Percentiles rank a stretch among this genome's conserved stretches.
These are phyloP conservation scores for Antennarius maculatus DNA, from an alignment of 2,797 vertebrate species.

Conservation along the genomic window DNA sequence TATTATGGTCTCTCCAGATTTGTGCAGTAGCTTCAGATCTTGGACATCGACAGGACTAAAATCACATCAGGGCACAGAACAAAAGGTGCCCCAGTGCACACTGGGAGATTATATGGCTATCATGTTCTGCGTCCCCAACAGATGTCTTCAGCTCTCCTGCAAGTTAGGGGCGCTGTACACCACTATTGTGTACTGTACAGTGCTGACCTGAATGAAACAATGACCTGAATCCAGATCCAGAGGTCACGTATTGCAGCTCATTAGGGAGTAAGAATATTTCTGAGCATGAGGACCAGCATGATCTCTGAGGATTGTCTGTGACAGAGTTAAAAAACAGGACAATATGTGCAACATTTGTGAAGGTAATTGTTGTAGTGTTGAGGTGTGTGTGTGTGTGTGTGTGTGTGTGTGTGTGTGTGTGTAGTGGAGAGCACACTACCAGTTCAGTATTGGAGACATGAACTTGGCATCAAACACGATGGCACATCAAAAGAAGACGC, in stretches of 20 bases:
- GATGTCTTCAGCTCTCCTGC: conserved; percentile 27
- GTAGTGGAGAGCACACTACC: conserved; percentile 31
- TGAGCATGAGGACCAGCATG: conserved; percentile 10
- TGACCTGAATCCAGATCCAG: conserved; percentile 31
- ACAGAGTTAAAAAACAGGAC: conserved; percentile 36
- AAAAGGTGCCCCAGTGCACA: conserved; percentile 28
- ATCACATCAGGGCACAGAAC: not conserved
- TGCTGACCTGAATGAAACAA: not conserved
- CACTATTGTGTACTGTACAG: not conserved
- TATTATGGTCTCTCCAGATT: no score
- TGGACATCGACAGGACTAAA: conserved; percentile 15
- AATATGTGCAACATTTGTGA: conserved; percentile 38
- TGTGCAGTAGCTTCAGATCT: no score
- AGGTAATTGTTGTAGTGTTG: conserved; percentile 6
- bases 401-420: no score
- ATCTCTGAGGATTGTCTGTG: conserved; percentile 46
- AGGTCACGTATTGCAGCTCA: conserved; percentile 48
- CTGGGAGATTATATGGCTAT: conserved; percentile 58
- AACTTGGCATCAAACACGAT: conserved; percentile 73
- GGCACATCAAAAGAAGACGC: conserved; percentile 75
- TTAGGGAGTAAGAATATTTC: conserved; percentile 35
- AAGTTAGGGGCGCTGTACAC: conserved; percentile 29
- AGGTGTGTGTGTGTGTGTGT: no score
- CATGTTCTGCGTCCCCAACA: no score
- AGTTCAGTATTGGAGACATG: conserved; percentile 69